Conservation (phyloP, 2,888 invertebrate genomes). For the Dinocampus coccinellae region DNA sequence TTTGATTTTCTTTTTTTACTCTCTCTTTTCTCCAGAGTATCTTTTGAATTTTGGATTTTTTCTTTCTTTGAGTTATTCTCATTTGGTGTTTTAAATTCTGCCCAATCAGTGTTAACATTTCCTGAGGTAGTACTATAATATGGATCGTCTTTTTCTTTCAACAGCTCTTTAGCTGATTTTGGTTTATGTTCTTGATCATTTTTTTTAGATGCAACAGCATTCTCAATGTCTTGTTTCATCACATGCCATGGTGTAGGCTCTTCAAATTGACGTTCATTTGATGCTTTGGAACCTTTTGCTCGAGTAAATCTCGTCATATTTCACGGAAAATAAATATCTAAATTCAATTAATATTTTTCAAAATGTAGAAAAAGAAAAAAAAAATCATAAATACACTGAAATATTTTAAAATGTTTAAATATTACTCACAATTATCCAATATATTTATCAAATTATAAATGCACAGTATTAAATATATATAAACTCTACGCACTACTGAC, state of each 20-base stretch:
- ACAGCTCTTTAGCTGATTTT: conserved; percentile 58
- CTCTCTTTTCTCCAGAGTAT: conserved; percentile 26
- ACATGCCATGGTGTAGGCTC: conserved; percentile 81
- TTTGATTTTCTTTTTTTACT: conserved; percentile 5
- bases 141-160: conserved; percentile 69
- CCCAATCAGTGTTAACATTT: conserved; percentile 58
- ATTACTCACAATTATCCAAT: no score
- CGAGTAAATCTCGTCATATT: conserved; percentile 82
- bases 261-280: conserved; percentile 78
- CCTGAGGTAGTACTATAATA: conserved; percentile 44
- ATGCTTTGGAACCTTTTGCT: conserved; percentile 81
- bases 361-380: no score
- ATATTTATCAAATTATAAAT: no score
- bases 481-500: no score
- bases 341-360: background rate
- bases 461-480: no score
- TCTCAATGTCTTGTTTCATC: conserved; percentile 76
- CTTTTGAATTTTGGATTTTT: conserved; percentile 7
- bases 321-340: background rate
- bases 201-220: conserved; percentile 42
- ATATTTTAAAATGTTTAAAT: no score
- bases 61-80: conserved; percentile 25
- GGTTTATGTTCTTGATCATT: conserved; percentile 36
- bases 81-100: conserved; percentile 54
- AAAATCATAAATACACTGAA: no score